Evolutionary conservation across 2,888 invertebrate species (phyloP).

Genomic region (Cheilosia soror): DNA sequence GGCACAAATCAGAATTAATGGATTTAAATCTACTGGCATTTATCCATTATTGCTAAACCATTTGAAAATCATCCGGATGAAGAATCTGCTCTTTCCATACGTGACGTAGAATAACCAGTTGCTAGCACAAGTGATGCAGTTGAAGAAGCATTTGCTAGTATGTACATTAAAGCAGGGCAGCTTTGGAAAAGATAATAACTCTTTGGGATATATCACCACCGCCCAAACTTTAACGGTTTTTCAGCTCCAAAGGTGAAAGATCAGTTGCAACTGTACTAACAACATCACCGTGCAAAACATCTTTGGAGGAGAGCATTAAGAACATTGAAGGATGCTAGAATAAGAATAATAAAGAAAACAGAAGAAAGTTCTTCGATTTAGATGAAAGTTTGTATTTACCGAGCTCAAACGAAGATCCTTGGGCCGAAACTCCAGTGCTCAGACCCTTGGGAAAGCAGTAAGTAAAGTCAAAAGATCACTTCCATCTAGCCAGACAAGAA

Average conservation of each 20-base stretch:
- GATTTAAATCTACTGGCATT: neutral
- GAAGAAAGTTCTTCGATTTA: no score
- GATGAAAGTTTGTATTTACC: conserved; percentile 49
- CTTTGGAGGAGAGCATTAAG: conserved; percentile 23
- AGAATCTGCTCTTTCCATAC: conserved; percentile 7
- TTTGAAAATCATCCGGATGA: conserved; percentile 34
- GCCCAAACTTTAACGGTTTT: neutral
- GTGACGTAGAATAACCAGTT: conserved; percentile 28
- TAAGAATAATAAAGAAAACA: neutral
- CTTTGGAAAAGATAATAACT: conserved; percentile 11
- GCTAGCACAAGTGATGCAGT: conserved; percentile 8
- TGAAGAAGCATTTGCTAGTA: conserved; percentile 6
- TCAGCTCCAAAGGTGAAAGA: conserved; percentile 6
- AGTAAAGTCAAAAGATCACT: no score
- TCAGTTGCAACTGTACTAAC: conserved; percentile 25
- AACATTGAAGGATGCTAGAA: conserved; percentile 31
- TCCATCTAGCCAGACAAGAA: no score
- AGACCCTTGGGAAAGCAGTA: no score
- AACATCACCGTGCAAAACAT: conserved; percentile 24
- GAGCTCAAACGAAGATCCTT: conserved; percentile 37
- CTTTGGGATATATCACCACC: conserved; percentile 16
- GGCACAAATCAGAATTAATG: neutral
- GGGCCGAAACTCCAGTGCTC: conserved; percentile 19
- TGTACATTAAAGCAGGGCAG: no score
- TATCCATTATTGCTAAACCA: neutral